These are phyloP conservation scores for Aulostomus chinensis DNA, from an alignment of 2,797 vertebrate species.

Conservation along the genomic window DNA sequence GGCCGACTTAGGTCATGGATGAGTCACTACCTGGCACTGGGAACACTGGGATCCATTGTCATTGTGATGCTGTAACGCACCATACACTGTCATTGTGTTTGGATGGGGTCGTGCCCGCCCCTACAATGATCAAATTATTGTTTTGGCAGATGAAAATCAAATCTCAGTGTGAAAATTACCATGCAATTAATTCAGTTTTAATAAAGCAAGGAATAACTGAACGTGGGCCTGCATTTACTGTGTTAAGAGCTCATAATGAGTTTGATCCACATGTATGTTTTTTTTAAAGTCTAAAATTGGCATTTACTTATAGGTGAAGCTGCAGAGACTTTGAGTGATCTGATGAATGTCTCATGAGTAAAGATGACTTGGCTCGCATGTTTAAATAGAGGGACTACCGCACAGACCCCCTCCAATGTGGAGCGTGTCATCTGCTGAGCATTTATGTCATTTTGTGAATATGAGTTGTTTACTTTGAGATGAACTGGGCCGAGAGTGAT, in stretches of 20 bases:
- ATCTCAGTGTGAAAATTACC: too few species aligned
- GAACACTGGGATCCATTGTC: slow-evolving; percentile 79
- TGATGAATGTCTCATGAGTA: slow-evolving; percentile 51
- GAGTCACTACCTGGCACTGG: slow-evolving; percentile 82
- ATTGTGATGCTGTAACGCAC: slow-evolving; percentile 58
- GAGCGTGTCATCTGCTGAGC: too few species aligned
- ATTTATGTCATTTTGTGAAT: too few species aligned
- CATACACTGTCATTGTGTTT: slow-evolving; percentile 75
- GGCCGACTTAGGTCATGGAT: slow-evolving; percentile 76
- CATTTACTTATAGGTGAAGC: slow-evolving; percentile 2
- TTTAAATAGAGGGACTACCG: slow-evolving; percentile 1
- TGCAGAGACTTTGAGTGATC: slow-evolving; percentile 17
- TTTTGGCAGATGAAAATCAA: slow-evolving; percentile 8
- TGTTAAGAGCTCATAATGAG: too few species aligned
- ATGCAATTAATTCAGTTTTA: too few species aligned
- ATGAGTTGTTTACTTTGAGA: too few species aligned
- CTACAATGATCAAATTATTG: slow-evolving; percentile 7
- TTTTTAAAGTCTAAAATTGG: too few species aligned
- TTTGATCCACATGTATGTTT: too few species aligned
- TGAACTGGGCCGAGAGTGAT: too few species aligned
- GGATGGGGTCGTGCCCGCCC: slow-evolving; percentile 11
- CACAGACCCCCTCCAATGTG: too few species aligned
- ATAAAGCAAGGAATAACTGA: too few species aligned
- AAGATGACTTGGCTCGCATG: slow-evolving; percentile 28
- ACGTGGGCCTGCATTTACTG: too few species aligned